Conservation (phyloP, 2,113 vertebrate genomes). For the Muscicapa adusta region DNA sequence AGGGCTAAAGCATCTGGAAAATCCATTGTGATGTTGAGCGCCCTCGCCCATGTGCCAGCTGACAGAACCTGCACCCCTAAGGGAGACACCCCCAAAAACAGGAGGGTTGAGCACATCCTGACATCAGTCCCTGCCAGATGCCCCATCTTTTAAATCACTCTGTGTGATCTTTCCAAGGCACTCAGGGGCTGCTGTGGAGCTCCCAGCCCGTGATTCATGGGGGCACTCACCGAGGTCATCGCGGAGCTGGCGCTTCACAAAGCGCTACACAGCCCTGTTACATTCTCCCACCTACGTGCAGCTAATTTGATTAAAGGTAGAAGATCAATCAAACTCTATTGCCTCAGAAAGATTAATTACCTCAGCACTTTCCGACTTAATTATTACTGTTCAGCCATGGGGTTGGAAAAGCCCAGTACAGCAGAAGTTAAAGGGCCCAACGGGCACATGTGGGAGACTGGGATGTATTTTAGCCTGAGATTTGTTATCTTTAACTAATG, state of each 20-base stretch:
- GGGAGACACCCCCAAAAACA: not conserved
- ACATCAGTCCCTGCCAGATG: not conserved
- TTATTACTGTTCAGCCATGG: conserved; percentile 55
- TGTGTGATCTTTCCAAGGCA: not conserved
- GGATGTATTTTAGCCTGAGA: not conserved
- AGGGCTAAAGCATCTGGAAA: not conserved
- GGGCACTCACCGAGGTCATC: not conserved
- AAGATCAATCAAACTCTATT: conserved; percentile 70
- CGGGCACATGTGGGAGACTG: conserved; percentile 2
- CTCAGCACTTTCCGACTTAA: conserved; percentile 67
- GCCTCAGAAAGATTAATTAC: conserved; percentile 72
- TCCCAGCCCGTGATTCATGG: not conserved
- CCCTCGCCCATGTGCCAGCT: not conserved
- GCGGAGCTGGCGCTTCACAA: conserved; percentile 8
- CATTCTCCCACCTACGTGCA: conserved; percentile 48
- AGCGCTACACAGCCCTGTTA: conserved; percentile 13
- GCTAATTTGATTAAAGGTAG: conserved; percentile 73
- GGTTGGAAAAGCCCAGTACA: conserved; percentile 30
- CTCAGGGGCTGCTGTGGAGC: not conserved
- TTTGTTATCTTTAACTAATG: conserved; percentile 48
- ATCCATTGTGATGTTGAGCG: not conserved
- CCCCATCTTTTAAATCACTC: conserved; percentile 10
- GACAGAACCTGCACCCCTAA: not conserved
- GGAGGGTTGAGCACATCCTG: not conserved
- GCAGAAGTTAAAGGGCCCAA: conserved; percentile 24